Conservation (phyloP, 2,888 invertebrate species). For the Patella ulyssiponensis region DNA sequence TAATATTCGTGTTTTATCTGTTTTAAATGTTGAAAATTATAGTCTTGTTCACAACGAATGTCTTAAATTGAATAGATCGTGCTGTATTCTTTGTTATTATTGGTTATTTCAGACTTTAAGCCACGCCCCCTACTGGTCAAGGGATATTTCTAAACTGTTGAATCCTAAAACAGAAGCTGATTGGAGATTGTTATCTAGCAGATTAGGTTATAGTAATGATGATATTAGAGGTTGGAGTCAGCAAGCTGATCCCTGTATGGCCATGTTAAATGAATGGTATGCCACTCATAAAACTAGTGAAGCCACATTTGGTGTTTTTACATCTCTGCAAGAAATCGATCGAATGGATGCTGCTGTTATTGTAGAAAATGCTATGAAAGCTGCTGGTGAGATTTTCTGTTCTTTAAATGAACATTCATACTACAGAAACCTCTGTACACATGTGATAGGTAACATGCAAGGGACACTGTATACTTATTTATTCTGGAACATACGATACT, state of each 20-base stretch:
- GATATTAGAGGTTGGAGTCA: conserved; percentile 67
- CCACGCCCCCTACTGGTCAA: conserved; percentile 68
- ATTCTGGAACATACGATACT: too few relatives aligned
- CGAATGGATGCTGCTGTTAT: conserved; percentile 62
- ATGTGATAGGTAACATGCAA: too few relatives aligned
- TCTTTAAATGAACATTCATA: too few relatives aligned
- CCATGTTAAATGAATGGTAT: conserved; percentile 68
- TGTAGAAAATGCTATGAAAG: conserved; percentile 64
- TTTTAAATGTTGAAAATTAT: too few relatives aligned
- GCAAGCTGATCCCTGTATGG: conserved; percentile 57
- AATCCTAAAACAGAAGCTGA: conserved; percentile 62
- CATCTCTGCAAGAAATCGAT: conserved; percentile 63
- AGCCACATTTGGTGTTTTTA: conserved; percentile 58
- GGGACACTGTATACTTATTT: too few relatives aligned
- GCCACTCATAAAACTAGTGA: conserved; percentile 66
- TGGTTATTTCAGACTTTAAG: conserved; percentile 57
- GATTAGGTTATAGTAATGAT: conserved; percentile 65
- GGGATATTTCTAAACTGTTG: conserved; percentile 64
- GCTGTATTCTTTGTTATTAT: conserved; percentile 41
- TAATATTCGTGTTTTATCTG: too few relatives aligned
- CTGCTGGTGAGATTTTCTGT: conserved; percentile 42
- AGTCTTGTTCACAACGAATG: neutral
- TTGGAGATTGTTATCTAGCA: conserved; percentile 65
- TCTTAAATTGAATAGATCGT: too few relatives aligned
- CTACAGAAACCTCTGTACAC: too few relatives aligned